Evolutionary conservation across 2,113 vertebrate genomes (phyloP).

Genomic region (Bufo bufo): DNA sequence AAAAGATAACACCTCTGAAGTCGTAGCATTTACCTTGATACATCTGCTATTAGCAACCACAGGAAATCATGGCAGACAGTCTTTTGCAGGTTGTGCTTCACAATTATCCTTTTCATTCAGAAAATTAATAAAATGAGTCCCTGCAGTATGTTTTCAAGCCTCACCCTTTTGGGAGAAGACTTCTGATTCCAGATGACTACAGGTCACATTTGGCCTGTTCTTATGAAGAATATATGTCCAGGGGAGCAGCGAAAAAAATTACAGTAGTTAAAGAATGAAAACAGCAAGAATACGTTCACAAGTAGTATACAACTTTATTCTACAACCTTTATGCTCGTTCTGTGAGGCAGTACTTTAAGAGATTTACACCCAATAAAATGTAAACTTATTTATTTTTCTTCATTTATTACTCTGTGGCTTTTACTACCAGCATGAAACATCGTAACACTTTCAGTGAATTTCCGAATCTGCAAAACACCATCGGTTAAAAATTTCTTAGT

Average conservation of each 20-base stretch:
- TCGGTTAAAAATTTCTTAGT: slow-evolving; percentile 28
- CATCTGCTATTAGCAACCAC: slow-evolving; percentile 73
- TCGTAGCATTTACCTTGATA: slow-evolving; percentile 81
- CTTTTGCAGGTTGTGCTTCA: slow-evolving; percentile 45
- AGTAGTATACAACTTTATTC: slow-evolving; percentile 55
- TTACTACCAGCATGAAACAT: slow-evolving; percentile 72
- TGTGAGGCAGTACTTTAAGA: slow-evolving; percentile 72
- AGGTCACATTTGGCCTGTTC: slow-evolving; percentile 1
- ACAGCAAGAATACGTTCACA: slow-evolving; percentile 62
- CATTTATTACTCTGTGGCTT: slow-evolving; percentile 69
- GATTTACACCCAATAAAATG: slow-evolving; percentile 78
- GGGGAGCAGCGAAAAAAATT: slow-evolving; percentile 59
- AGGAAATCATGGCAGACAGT: slow-evolving; percentile 65
- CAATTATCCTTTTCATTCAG: rapidly evolving
- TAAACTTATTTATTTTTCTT: slow-evolving; percentile 73
- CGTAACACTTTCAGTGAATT: slow-evolving; percentile 69
- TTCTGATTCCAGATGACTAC: slow-evolving; percentile 45
- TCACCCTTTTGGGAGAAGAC: not conserved
- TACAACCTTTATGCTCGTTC: slow-evolving; percentile 64
- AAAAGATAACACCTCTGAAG: slow-evolving; percentile 82
- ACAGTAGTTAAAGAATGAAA: slow-evolving; percentile 62
- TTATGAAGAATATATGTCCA: slow-evolving; percentile 59
- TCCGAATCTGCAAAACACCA: slow-evolving; percentile 57
- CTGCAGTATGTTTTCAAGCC: not conserved
- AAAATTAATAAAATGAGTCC: not conserved